Percentiles rank a stretch among this genome's conserved stretches.
These are phyloP conservation scores for Malurus leucopterus DNA, from an alignment of 2,797 vertebrate species.

Conservation along the genomic window DNA sequence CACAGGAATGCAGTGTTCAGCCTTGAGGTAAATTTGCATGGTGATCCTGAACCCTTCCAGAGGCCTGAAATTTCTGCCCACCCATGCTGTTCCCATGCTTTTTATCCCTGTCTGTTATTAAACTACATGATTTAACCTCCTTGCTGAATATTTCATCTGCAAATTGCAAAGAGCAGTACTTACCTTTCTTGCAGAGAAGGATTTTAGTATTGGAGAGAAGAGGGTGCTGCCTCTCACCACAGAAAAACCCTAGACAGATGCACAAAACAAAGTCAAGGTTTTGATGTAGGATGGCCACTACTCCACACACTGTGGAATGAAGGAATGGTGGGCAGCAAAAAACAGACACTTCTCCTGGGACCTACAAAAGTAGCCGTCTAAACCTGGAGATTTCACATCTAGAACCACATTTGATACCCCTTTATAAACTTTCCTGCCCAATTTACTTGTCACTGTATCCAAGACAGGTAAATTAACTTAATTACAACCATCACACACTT, in stretches of 20 bases:
- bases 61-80: background rate
- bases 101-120: background rate
- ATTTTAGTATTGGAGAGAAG: background rate
- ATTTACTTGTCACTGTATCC: background rate
- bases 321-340: background rate
- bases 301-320: background rate
- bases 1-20: background rate
- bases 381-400: background rate
- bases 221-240: background rate
- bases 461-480: slow-evolving; percentile 21
- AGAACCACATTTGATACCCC: slow-evolving; percentile 1
- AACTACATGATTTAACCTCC: background rate
- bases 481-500: slow-evolving; percentile 15
- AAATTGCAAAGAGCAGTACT: background rate
- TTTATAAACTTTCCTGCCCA: background rate
- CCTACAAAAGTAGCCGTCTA: background rate
- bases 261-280: background rate
- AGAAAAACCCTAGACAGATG: background rate
- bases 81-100: fast-evolving
- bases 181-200: background rate
- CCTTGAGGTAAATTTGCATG: background rate
- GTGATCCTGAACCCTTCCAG: background rate
- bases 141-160: background rate
- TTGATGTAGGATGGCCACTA: background rate
- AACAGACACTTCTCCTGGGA: background rate